Conservation (phyloP, 2,888 invertebrate genomes). For the Cantharis flavilabris region DNA sequence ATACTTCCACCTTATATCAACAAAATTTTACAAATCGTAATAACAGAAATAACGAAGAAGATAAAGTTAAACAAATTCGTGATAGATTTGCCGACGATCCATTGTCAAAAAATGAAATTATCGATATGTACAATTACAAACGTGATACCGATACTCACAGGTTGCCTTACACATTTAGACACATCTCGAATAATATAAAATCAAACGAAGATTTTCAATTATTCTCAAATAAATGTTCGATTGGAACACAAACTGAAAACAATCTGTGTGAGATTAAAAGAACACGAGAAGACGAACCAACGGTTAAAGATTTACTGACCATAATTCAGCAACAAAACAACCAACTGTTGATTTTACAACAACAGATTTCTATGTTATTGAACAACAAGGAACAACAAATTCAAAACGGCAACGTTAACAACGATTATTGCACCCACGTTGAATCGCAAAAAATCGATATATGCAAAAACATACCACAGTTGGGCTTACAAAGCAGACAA, state of each 20-base stretch:
- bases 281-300: conserved; percentile 59
- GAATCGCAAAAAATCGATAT: conserved; percentile 21
- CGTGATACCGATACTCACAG: conserved; percentile 32
- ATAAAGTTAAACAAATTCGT: neutral
- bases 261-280: conserved; percentile 45
- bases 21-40: neutral
- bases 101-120: conserved; percentile 9
- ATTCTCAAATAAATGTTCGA: conserved; percentile 49
- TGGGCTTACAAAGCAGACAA: conserved; percentile 53
- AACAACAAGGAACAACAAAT: conserved; percentile 44
- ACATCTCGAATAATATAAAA: neutral
- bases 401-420: conserved; percentile 20
- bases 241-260: conserved; percentile 53
- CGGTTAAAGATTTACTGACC: conserved; percentile 64
- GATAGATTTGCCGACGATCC: neutral
- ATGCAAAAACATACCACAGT: conserved; percentile 45
- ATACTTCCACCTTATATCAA: neutral
- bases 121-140: conserved; percentile 25
- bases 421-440: conserved; percentile 21
- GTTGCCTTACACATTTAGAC: neutral
- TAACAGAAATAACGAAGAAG: neutral
- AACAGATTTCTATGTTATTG: conserved; percentile 65
- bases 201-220: neutral
- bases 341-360: conserved; percentile 66
- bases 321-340: conserved; percentile 71